Base-by-base conservation (phyloP, 2,797 vertebrate species). In the Anas flavirostris region DNA sequence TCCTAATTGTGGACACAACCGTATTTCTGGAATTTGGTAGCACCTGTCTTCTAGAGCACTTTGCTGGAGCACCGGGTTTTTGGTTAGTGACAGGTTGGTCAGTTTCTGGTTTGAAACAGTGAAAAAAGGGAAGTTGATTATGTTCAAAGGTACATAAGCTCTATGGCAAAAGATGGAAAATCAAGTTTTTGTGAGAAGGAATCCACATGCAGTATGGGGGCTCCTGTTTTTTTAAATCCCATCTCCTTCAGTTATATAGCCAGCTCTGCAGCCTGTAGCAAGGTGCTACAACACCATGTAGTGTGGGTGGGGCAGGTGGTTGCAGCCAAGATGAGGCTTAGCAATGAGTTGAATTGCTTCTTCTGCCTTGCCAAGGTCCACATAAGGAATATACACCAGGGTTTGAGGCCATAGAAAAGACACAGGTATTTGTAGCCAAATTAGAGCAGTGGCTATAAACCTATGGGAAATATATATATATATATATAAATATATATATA, bases 221-320 rank as follows among this genome's bases (percentile, higher is more conserved):
- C 4, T 31, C 3, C 28, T 4, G 12, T 15, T 18, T 16, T 67
- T 1, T 14, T 64, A 43, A 43, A 59, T 53, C 10, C 23, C 12
- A 23, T 46, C 60, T 59, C 8, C 18, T 29, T 70, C 52, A 80
- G 39, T 15, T 25, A 7, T 14, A 62, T 0, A 48, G 26, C 4
- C 56, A 21, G 16, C 6, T 55, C 52, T 33, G 4, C 5, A 31
- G 12, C 13, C 52, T n/a, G 7, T 5, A 48, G 39, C 43, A 52
- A 6, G 3, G 2, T 16, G 43, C 12, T 23, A 52, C 39, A 52
- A 44, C 4, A 26, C 1, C 0, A 0, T 31, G n/a, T n/a, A 33
- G 58, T 19, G 15, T 2, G 89, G 43, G 7, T 4, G 31, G 28
- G 22, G 29, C 41, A 64, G 60, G 16, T 22, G 25, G 28, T 17